Evolutionary conservation across 2,888 invertebrate species (phyloP), one percentile per base, ranked within the genome.

Genomic region (Chydorus sphaericus): DNA sequence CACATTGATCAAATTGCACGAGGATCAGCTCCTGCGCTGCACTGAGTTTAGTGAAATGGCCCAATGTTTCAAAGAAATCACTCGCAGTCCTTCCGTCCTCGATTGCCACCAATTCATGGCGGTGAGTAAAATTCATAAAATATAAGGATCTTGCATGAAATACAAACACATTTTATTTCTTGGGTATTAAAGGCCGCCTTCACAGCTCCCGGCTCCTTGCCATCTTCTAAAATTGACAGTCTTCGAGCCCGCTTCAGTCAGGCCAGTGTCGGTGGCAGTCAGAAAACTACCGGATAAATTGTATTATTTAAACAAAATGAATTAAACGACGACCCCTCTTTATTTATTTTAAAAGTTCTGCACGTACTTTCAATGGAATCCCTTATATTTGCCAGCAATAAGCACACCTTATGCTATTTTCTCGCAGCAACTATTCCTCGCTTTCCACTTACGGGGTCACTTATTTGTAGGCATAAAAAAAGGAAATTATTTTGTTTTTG

Each of bases 61-160:
- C 2, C 81, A 83, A 63, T 81, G 86, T 66, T 89, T 93, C 66
- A 86, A 86, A 65, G 77, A 78, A 49, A 85, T 91, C 65, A 82
- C 84, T 29, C 82, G 80, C 66, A 85, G 84, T 69, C 80, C 81
- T 58, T 78, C 80, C 64, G 84, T 85, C 54, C 73, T 88, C 54
- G 79, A 89, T 67, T 93, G 93, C 68, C 92, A 93, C 70, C 78
- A 80, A 61, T 93, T 93, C 70, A 85, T 92, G 78, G 77, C 85
- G 77, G 89, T 88, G 69, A 69, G 68, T 11, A 31, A 23, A 31
- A 30, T 29, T 26, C 66, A 58, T 49, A 28, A 2, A 6, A 26
- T 29, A 16, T 18, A 18, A 14, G 7, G 2, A 31, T 16, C n/a
- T 52, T 31, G 36, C 31, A 52, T 52, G 11, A 16, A 11, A 23